phyloP scores from a whole-genome alignment of 2,888 invertebrate species.

The Aethes cnicana region DNA sequence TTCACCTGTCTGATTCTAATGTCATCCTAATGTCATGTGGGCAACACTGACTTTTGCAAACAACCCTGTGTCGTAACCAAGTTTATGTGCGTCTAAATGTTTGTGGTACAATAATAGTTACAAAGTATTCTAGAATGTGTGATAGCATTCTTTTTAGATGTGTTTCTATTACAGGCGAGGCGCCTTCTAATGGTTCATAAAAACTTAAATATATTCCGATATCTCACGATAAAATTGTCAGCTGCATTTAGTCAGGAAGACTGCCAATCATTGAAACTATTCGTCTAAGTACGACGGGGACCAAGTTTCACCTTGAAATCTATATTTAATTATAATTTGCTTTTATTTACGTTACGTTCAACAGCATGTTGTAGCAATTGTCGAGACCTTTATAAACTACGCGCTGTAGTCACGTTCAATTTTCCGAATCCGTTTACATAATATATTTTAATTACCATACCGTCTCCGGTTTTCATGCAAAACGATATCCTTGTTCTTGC shows the following conservation, averaged over 20 bases:
- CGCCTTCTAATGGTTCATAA: too few species aligned
- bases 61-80: constrained; percentile 20
- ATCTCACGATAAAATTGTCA: too few species aligned
- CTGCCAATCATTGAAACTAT: too few species aligned
- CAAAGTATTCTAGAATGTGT: constrained; percentile 21
- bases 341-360: constrained; percentile 2
- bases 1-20: constrained; percentile 57
- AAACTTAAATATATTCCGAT: too few species aligned
- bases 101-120: constrained; percentile 18
- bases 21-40: constrained; percentile 48
- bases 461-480: constrained; percentile 52
- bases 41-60: constrained; percentile 29
- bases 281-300: too few species aligned
- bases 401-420: constrained; percentile 50
- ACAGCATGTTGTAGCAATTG: too few species aligned
- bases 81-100: constrained; percentile 10
- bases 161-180: too few species aligned
- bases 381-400: background rate
- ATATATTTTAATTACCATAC: constrained; percentile 52
- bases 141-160: too few species aligned
- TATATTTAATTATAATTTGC: constrained; percentile 4
- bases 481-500: constrained; percentile 46
- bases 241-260: too few species aligned
- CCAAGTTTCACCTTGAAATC: background rate
- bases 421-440: constrained; percentile 63